phyloP scores from a whole-genome alignment of 2,888 invertebrate genomes.

The Pachydiplax longipennis region DNA sequence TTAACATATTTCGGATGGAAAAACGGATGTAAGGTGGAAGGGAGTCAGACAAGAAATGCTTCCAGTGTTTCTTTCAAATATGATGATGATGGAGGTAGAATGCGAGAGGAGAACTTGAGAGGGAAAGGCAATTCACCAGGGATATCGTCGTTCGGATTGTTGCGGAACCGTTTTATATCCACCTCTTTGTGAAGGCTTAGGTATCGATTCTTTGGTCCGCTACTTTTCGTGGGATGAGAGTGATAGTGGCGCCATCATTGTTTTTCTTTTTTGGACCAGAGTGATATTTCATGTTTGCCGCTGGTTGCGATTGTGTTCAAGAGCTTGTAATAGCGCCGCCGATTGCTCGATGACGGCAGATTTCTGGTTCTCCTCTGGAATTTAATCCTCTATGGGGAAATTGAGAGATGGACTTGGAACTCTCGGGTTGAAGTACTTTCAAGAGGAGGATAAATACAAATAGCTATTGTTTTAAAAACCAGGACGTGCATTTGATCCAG shows the following conservation, averaged over 20 bases:
- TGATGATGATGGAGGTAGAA: too few species aligned
- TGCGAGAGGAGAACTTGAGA: background rate
- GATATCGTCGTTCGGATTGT: background rate
- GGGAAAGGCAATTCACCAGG: background rate
- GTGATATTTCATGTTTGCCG: background rate
- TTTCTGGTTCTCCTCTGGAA: background rate
- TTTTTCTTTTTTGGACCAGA: background rate
- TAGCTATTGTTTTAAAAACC: background rate
- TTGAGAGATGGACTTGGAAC: background rate
- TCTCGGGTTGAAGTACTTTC: background rate
- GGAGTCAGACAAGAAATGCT: too few species aligned
- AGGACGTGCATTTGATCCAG: background rate
- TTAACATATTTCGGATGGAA: too few species aligned
- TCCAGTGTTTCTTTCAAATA: too few species aligned
- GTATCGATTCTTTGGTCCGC: background rate
- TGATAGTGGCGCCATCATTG: background rate
- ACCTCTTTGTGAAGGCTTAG: background rate
- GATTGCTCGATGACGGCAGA: background rate
- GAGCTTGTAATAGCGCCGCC: background rate
- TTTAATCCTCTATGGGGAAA: background rate
- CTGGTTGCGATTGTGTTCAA: background rate
- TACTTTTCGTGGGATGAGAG: background rate
- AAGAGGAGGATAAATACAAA: background rate
- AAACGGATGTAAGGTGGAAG: too few species aligned
- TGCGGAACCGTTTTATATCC: background rate